Base-by-base conservation (phyloP, 2,113 vertebrate genomes). In the Talpa occidentalis region DNA sequence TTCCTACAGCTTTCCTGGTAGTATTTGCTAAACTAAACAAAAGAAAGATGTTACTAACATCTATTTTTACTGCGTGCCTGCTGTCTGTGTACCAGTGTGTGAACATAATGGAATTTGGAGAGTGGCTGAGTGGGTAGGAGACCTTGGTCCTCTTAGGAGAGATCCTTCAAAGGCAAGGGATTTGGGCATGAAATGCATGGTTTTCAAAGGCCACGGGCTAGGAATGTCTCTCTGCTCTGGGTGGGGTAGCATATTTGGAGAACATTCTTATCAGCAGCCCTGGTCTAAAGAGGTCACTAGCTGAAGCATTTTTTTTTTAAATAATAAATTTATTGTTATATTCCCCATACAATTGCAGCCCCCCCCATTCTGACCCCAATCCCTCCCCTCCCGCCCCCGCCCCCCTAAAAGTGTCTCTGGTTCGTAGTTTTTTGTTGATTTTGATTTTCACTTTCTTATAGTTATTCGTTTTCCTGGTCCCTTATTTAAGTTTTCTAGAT, bases 1-100 rank as follows among this genome's bases (percentile, higher is more conserved):
- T 73, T 59, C 52, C 54, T 78, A 76, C 69, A 67, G 76, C 26
- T 94, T 47, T 42, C 84, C 44, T 21, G 40, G 42, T 80, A 54
- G 42, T 62, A 90, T 92, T 62, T 72, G 64, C 84, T 95, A 66
- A 81, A 88, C 2, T 54, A 70, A 70, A 92, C 42, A 85, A 94
- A 93, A 62, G n/a, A 64, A 74, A 52, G 49, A 69, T 10, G 10
- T 26, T 82, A 7, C 69, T 56, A 79, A 79, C 40, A 64, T 54
- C 37, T 89, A 17, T 87, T 59, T 66, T 74, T 22, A 78, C 37
- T 84, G 83, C 4, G 7, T n/a, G 22, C 37, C 59, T 93, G 89
- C 30, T 32, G 21, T 52, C 62, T 90, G 74, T n/a, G 59, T 59
- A 35, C 6, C 16, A 2, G 12, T 28, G 32, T n/a, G 66, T 26